A percentile compares a stretch with the other conserved stretches of the same genome.
These are phyloP conservation scores for Scaptomyza caliginosa DNA, from an alignment of 2,888 invertebrate genomes.

Conservation along the genomic window DNA sequence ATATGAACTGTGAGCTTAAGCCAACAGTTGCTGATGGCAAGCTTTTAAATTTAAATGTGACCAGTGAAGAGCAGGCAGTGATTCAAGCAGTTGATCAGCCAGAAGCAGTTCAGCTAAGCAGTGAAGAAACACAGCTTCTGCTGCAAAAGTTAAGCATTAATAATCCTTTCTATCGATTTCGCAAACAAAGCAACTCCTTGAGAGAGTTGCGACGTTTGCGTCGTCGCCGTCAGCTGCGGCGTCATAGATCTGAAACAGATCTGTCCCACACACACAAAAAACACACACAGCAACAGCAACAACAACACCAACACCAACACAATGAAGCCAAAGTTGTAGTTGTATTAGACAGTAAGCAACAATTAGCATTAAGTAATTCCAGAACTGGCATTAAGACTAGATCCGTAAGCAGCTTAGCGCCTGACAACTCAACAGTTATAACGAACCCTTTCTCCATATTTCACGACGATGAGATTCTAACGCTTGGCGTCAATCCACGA, in stretches of 20 bases:
- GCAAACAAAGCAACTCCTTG: constrained; percentile 81
- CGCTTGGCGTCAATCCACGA: constrained; percentile 73
- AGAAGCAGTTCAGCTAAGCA: constrained; percentile 29
- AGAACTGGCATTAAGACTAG: constrained; percentile 69
- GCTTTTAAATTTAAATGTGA: constrained; percentile 60
- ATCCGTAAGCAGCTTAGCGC: constrained; percentile 69
- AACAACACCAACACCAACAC: constrained; percentile 52
- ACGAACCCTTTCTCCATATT: constrained; percentile 84
- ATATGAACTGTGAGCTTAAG: constrained; percentile 65
- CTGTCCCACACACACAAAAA: constrained; percentile 36
- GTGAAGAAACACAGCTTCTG: constrained; percentile 68
- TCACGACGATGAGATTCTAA: constrained; percentile 80
- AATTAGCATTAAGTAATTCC: constrained; percentile 66
- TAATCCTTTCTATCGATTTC: constrained; percentile 83
- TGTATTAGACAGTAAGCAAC: constrained; percentile 78
- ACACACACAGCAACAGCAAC: constrained; percentile 10
- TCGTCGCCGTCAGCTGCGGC: constrained; percentile 48
- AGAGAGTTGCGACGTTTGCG: constrained; percentile 64
- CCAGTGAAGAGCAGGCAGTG: constrained; percentile 26
- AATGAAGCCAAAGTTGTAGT: constrained; percentile 79
- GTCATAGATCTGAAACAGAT: constrained; percentile 79
- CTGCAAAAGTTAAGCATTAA: constrained; percentile 80
- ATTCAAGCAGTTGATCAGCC: constrained; percentile 5
- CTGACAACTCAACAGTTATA: constrained; percentile 82
- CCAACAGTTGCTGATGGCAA: constrained; percentile 42